Conservation (phyloP, 2,888 invertebrate species). For the Cephus pulcher region DNA sequence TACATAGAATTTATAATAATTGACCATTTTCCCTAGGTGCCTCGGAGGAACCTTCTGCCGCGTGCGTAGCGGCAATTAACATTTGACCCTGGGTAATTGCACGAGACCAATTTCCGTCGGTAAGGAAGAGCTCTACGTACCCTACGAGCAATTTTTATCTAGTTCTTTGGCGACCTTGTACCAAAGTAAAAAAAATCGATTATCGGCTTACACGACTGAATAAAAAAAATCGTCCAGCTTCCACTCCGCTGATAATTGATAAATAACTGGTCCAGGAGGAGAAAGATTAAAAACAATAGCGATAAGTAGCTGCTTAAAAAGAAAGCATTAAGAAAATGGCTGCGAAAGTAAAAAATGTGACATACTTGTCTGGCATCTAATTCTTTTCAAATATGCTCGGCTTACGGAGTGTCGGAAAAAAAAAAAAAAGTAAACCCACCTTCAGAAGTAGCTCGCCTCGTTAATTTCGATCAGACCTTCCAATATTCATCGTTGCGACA, state of each 20-base stretch:
- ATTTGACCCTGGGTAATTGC: constrained; percentile 48
- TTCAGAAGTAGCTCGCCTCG: constrained; percentile 8
- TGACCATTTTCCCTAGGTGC: background rate
- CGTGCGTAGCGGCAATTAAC: constrained; percentile 37
- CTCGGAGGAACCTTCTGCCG: background rate
- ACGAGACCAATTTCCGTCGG: constrained; percentile 5
- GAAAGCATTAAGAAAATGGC: background rate
- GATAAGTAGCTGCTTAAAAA: background rate
- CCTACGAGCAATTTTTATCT: background rate
- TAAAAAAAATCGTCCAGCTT: background rate
- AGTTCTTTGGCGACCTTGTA: background rate
- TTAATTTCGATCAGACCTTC: constrained; percentile 34
- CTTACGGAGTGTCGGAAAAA: no score
- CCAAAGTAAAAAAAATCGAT: background rate
- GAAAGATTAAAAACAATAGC: background rate
- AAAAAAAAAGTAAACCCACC: background rate
- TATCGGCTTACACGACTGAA: background rate
- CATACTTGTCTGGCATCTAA: background rate
- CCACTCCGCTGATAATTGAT: background rate
- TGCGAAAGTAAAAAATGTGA: background rate
- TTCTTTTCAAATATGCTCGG: background rate
- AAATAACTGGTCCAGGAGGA: background rate
- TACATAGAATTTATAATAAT: background rate
- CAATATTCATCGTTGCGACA: constrained; percentile 29
- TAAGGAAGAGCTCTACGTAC: background rate